phyloP scores from a whole-genome alignment of 2,888 invertebrate species.

The Dryadula phaetusa region DNA sequence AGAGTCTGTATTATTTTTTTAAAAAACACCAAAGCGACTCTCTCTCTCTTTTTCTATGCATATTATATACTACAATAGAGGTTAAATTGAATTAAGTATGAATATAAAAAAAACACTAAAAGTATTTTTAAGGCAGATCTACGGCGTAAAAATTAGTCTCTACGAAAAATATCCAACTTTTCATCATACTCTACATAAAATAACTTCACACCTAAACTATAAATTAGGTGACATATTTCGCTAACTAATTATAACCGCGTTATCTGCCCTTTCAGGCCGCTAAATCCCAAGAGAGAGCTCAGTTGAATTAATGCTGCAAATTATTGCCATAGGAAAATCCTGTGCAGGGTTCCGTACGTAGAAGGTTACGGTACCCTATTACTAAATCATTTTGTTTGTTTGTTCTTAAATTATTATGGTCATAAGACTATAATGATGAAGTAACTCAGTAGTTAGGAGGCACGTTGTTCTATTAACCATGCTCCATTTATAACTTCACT shows the following conservation, averaged over 20 bases:
- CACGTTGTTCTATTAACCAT: too few species aligned
- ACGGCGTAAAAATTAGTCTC: not conserved
- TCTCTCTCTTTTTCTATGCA: too few species aligned
- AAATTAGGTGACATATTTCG: conserved; percentile 34
- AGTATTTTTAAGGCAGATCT: not conserved
- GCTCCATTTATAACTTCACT: too few species aligned
- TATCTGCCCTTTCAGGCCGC: conserved; percentile 40
- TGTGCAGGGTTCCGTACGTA: not conserved
- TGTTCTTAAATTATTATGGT: not conserved
- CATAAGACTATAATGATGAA: too few species aligned
- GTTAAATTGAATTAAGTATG: not conserved
- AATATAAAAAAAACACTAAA: not conserved
- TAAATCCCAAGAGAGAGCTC: conserved; percentile 33
- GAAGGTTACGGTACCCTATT: not conserved
- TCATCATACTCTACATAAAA: not conserved
- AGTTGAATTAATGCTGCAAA: conserved; percentile 41
- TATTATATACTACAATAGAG: too few species aligned
- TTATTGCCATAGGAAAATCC: conserved; percentile 25
- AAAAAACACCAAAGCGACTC: too few species aligned
- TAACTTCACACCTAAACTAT: conserved; percentile 11
- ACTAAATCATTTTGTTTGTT: not conserved
- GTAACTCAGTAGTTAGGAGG: too few species aligned
- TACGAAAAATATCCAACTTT: conserved; percentile 1
- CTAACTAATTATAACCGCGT: conserved; percentile 20
- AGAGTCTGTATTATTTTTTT: too few species aligned